These are phyloP conservation scores for Nothobranchius kuhntae DNA, from an alignment of 2,113 vertebrate genomes.

Conservation along the genomic window DNA sequence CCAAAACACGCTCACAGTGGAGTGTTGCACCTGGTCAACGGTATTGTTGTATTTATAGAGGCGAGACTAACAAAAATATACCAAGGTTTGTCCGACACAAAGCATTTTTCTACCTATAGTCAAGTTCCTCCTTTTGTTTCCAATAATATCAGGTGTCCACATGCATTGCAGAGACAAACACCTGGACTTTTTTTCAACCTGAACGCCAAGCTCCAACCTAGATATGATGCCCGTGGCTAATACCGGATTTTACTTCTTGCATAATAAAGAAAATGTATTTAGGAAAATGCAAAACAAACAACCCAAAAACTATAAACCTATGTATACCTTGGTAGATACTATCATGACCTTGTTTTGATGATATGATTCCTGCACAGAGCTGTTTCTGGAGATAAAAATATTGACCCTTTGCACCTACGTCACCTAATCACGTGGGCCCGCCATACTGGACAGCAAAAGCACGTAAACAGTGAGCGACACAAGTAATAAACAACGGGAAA, in stretches of 20 bases:
- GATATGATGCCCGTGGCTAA: conserved; percentile 1
- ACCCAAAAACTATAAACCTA: too few relatives aligned
- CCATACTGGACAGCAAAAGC: too few relatives aligned
- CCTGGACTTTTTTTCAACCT: neutral
- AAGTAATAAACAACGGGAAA: too few relatives aligned
- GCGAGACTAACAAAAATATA: conserved; percentile 28
- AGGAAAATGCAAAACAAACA: too few relatives aligned
- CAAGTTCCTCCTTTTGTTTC: conserved; percentile 13
- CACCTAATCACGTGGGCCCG: too few relatives aligned
- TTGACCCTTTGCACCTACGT: too few relatives aligned
- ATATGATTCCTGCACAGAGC: too few relatives aligned
- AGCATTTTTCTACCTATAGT: conserved; percentile 18
- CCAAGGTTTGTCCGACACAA: neutral
- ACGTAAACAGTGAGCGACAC: too few relatives aligned
- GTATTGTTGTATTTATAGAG: conserved; percentile 46
- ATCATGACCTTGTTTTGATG: too few relatives aligned
- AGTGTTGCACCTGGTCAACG: conserved; percentile 37
- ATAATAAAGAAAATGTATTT: neutral
- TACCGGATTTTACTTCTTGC: neutral
- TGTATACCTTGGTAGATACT: too few relatives aligned
- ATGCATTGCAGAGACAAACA: conserved; percentile 19
- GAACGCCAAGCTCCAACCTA: neutral
- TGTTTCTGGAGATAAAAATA: too few relatives aligned
- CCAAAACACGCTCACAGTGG: neutral
- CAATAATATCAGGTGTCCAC: conserved; percentile 16